phyloP scores from a whole-genome alignment of 1,140 invertebrate species.

The Oscheius sp. region DNA sequence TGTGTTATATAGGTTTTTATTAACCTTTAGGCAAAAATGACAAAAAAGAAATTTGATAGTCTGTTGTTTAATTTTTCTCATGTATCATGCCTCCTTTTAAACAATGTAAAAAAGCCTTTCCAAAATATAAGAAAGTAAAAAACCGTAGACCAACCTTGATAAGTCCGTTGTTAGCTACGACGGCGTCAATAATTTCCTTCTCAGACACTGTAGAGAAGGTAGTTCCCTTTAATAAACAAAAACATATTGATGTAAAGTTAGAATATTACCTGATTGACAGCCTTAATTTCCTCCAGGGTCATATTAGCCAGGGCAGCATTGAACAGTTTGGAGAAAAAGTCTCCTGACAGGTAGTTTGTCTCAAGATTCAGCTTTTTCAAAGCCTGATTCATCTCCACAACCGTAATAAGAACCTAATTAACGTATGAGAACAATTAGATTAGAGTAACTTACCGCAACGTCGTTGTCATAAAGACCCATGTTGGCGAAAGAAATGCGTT shows the following conservation, averaged over 20 bases:
- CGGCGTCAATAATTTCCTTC: slow-evolving; percentile 57
- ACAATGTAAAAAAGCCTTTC: too few relatives aligned
- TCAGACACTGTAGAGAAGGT: slow-evolving; percentile 55
- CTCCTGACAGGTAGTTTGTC: slow-evolving; percentile 63
- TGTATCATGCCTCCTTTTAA: too few relatives aligned
- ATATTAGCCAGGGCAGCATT: slow-evolving; percentile 55
- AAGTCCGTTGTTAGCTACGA: slow-evolving; percentile 51
- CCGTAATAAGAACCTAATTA: slow-evolving; percentile 62
- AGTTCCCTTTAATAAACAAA: slow-evolving; percentile 45
- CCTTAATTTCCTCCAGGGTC: slow-evolving; percentile 57
- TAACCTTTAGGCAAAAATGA: too few relatives aligned
- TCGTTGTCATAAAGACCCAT: slow-evolving; percentile 64
- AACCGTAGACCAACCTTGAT: slow-evolving; percentile 47
- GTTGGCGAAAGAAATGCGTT: slow-evolving; percentile 64
- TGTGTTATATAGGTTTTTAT: too few relatives aligned
- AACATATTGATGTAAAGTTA: not conserved
- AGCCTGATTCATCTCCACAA: slow-evolving; percentile 63
- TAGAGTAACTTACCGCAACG: slow-evolving; percentile 59
- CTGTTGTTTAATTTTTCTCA: too few relatives aligned
- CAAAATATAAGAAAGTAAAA: too few relatives aligned
- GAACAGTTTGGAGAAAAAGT: slow-evolving; percentile 57
- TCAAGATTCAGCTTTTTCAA: slow-evolving; percentile 64
- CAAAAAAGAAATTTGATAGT: too few relatives aligned
- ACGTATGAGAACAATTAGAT: slow-evolving; percentile 10
- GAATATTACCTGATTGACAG: slow-evolving; percentile 56